Evolutionary conservation across 2,888 invertebrate genomes (phyloP).

Genomic region (Lottia gigantea): DNA sequence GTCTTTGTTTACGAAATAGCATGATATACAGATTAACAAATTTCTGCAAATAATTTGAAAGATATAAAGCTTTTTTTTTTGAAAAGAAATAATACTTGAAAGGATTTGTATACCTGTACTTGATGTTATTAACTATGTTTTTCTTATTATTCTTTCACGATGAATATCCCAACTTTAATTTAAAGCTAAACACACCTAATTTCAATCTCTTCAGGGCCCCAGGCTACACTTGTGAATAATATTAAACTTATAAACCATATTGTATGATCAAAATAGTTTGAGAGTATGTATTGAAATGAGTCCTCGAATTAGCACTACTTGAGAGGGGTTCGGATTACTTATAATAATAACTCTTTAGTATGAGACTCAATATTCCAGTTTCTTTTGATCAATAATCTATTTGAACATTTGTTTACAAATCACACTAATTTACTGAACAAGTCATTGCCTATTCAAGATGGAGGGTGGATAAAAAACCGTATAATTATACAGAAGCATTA

Average conservation of each 20-base stretch:
- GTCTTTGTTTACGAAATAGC: too few relatives aligned
- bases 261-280: conserved; percentile 2
- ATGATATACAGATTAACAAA: too few relatives aligned
- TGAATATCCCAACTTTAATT: conserved; percentile 4
- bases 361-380: not conserved
- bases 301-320: conserved; percentile 1
- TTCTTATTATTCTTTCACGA: not conserved
- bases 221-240: conserved; percentile 3
- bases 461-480: not conserved
- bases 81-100: too few relatives aligned
- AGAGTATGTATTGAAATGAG: not conserved
- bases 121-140: conserved; percentile 8
- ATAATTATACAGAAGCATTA: not conserved
- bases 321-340: conserved; percentile 5
- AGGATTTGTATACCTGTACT: not conserved
- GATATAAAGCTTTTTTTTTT: too few relatives aligned
- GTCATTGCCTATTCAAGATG: not conserved
- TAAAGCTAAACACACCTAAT: not conserved
- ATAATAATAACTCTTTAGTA: not conserved
- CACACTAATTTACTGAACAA: conserved; percentile 6
- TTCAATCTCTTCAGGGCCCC: not conserved
- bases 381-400: not conserved
- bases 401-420: conserved; percentile 7
- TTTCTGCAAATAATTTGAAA: too few relatives aligned
- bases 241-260: conserved; percentile 8